Evolutionary conservation across 2,888 invertebrate genomes (phyloP).

Genomic region (Xestia sexstrigata): DNA sequence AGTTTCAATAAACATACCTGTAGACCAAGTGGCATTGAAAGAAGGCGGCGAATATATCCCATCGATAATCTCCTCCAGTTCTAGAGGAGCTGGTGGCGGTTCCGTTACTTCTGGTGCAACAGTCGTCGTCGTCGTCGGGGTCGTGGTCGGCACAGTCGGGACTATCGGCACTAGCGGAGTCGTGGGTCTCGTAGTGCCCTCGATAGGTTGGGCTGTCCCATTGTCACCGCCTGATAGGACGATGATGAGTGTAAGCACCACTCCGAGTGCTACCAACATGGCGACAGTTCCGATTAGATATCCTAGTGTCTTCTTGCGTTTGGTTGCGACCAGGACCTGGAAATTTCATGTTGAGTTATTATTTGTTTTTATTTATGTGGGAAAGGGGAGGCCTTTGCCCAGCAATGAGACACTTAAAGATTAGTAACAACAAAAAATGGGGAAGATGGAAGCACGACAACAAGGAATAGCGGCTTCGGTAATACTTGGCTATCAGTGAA

Average conservation of each 20-base stretch:
- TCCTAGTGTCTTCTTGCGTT: constrained; percentile 89
- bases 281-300: constrained; percentile 90
- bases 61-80: constrained; percentile 93
- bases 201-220: constrained; percentile 75
- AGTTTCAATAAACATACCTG: constrained; percentile 88
- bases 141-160: constrained; percentile 59
- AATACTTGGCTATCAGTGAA: background rate
- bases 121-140: constrained; percentile 45
- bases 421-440: background rate
- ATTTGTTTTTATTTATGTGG: constrained; percentile 5
- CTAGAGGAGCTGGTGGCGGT: constrained; percentile 73
- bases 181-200: constrained; percentile 73
- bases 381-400: background rate
- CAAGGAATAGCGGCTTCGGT: background rate
- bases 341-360: constrained; percentile 12
- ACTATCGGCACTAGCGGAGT: constrained; percentile 47
- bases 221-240: constrained; percentile 85
- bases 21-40: constrained; percentile 96
- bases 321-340: constrained; percentile 92
- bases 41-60: constrained; percentile 92
- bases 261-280: constrained; percentile 90
- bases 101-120: constrained; percentile 69
- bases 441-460: background rate
- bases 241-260: constrained; percentile 91
- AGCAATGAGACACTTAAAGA: background rate